phyloP scores from a whole-genome alignment of 2,113 vertebrate genomes.

The Halcyon senegalensis region DNA sequence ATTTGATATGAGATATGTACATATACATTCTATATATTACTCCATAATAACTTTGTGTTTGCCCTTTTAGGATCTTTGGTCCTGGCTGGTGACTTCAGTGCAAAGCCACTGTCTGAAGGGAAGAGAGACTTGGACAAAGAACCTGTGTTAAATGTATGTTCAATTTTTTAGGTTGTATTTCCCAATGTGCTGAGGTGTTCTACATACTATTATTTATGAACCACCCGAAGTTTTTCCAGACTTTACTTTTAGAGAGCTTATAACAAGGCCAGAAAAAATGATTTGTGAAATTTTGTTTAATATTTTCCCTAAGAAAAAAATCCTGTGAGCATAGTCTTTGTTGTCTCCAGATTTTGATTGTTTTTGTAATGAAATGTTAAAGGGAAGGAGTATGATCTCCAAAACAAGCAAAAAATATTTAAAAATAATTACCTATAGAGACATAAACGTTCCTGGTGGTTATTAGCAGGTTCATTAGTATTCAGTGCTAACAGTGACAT shows the following conservation, averaged over 20 bases:
- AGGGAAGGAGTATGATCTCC: background rate
- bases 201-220: background rate
- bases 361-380: background rate
- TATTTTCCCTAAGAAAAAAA: background rate
- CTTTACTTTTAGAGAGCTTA: background rate
- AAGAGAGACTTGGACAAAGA: background rate
- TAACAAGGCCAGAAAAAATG: background rate
- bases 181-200: background rate
- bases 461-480: background rate
- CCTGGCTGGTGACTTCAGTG: background rate
- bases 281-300: background rate
- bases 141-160: background rate
- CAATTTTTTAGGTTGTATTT: background rate
- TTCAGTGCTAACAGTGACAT: background rate
- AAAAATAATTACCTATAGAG: background rate
- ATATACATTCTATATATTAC: background rate
- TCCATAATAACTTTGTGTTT: background rate
- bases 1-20: background rate
- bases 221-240: background rate
- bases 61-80: slow-evolving; percentile 4
- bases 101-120: background rate
- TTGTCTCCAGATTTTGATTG: background rate
- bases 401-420: background rate
- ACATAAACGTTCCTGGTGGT: background rate
- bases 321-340: background rate